These are phyloP conservation scores for Leptinotarsa texana DNA, from an alignment of 1,140 invertebrate genomes.

Conservation along the genomic window DNA sequence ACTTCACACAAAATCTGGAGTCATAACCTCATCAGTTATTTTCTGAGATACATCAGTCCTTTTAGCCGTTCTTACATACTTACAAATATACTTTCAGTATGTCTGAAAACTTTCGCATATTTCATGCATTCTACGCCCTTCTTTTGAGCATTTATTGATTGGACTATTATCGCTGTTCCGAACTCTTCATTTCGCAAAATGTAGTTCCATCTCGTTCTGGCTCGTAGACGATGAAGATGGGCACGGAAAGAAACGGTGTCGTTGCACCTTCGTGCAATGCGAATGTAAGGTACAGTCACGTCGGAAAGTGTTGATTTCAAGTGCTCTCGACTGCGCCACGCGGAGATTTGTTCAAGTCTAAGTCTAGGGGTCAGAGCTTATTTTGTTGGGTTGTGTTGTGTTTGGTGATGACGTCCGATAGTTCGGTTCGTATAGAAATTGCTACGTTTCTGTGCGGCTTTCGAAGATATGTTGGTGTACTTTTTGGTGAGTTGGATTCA, in stretches of 20 bases:
- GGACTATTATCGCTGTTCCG: neutral
- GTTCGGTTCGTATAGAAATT: neutral
- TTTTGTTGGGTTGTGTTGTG: conserved; percentile 12
- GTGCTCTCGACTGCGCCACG: neutral
- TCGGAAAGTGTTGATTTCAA: conserved; percentile 14
- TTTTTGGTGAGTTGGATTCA: neutral
- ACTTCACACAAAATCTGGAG: no score
- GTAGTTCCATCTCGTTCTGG: neutral
- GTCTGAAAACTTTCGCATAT: no score
- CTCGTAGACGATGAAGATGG: conserved; percentile 17
- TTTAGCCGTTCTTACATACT: no score
- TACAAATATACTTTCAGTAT: no score
- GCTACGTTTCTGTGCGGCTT: neutral
- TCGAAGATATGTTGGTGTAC: neutral
- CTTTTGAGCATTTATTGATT: neutral
- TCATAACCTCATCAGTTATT: no score
- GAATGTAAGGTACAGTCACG: conserved; percentile 26
- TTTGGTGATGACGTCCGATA: conserved; percentile 6
- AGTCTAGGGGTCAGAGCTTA: conserved; percentile 12
- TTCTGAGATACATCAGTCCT: no score
- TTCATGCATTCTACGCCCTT: no score
- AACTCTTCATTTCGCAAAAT: conserved; percentile 16
- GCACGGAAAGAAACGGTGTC: conserved; percentile 23
- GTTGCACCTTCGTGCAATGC: conserved; percentile 28
- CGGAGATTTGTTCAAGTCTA: conserved; percentile 4